Conservation (phyloP, 2,888 invertebrate species). For the Leptinotarsa rubiginosa region DNA sequence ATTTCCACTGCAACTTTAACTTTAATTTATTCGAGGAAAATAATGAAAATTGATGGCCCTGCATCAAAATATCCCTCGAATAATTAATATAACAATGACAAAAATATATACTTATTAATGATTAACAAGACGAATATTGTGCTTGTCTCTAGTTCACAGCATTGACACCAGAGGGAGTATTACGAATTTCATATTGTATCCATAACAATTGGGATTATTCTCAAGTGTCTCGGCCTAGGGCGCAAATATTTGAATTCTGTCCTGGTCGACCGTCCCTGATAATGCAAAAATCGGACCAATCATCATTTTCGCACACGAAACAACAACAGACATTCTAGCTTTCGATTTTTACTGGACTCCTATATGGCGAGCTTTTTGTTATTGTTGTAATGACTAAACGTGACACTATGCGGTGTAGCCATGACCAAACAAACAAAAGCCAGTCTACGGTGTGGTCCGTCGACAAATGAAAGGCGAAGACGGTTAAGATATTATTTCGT, state of each 20-base stretch:
- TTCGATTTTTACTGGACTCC: slow-evolving; percentile 33
- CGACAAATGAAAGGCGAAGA: slow-evolving; percentile 30
- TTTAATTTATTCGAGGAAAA: too few relatives aligned
- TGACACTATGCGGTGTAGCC: slow-evolving; percentile 55
- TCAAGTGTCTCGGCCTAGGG: too few relatives aligned
- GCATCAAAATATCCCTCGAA: too few relatives aligned
- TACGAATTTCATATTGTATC: too few relatives aligned
- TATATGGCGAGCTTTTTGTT: slow-evolving; percentile 52
- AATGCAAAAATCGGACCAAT: slow-evolving; percentile 42
- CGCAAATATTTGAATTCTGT: not conserved
- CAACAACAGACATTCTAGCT: slow-evolving; percentile 49
- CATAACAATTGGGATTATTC: too few relatives aligned
- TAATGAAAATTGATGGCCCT: too few relatives aligned
- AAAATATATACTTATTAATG: too few relatives aligned
- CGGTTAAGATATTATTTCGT: slow-evolving; percentile 16
- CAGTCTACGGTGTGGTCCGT: slow-evolving; percentile 47
- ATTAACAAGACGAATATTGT: too few relatives aligned
- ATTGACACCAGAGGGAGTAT: too few relatives aligned
- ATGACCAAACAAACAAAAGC: slow-evolving; percentile 54
- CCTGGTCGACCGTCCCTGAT: not conserved
- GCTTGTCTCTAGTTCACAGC: too few relatives aligned
- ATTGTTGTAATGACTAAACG: slow-evolving; percentile 55
- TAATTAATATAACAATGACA: too few relatives aligned
- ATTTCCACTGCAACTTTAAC: too few relatives aligned
- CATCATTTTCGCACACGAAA: slow-evolving; percentile 45